A percentile compares a stretch with the other conserved stretches of the same genome.
These are phyloP conservation scores for Epinephelus malabaricus DNA, from an alignment of 2,797 vertebrate species.

Conservation along the genomic window DNA sequence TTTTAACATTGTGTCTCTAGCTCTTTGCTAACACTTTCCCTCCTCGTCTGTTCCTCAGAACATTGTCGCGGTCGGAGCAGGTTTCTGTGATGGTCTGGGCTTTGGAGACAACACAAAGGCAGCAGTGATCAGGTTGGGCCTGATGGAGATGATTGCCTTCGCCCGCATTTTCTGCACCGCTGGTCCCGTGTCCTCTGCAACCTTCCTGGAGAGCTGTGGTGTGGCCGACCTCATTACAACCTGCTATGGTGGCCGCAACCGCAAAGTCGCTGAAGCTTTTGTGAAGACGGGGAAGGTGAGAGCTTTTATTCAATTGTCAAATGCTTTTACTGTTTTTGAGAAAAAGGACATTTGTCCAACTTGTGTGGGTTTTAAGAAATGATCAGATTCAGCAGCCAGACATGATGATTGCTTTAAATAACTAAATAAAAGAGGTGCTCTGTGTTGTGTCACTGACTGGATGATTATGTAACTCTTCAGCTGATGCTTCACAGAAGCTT, in stretches of 20 bases:
- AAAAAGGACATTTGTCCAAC: neutral
- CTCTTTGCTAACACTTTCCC: conserved; percentile 1
- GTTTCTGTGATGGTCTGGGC: conserved; percentile 98
- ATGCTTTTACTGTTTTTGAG: neutral
- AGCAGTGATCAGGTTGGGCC: conserved; percentile 94
- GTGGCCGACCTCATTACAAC: conserved; percentile 97
- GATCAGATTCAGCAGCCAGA: neutral
- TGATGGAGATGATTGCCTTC: conserved; percentile 98
- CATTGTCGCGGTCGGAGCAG: conserved; percentile 94
- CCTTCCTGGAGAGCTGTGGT: conserved; percentile 97
- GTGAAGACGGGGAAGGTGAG: conserved; percentile 89
- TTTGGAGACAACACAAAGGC: conserved; percentile 98
- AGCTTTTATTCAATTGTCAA: neutral
- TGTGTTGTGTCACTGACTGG: too few species aligned
- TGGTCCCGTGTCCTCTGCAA: conserved; percentile 87
- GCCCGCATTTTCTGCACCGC: conserved; percentile 93
- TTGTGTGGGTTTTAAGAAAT: neutral
- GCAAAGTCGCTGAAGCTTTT: conserved; percentile 96
- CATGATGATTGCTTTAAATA: neutral
- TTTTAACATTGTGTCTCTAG: too few species aligned
- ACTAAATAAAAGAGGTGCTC: too few species aligned
- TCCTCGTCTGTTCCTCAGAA: conserved; percentile 84
- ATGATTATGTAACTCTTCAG: too few species aligned
- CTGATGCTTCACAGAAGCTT: neutral
- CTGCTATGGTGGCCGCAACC: conserved; percentile 96